Evolutionary conservation across 2,113 vertebrate genomes (phyloP).

Genomic region (Pseudonaja textilis): DNA sequence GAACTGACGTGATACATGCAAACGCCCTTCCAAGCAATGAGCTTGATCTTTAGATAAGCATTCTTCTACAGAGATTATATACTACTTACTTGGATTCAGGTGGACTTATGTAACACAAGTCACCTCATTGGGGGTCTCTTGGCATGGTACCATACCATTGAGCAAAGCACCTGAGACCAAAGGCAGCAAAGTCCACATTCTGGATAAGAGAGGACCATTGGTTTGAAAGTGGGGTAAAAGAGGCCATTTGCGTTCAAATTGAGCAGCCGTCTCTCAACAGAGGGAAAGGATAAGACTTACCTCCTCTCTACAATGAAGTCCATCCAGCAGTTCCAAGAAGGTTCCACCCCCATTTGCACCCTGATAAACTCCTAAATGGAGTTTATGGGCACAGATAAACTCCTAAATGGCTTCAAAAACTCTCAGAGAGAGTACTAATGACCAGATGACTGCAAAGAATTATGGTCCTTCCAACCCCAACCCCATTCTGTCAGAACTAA

Average conservation of each 20-base stretch:
- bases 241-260: background rate
- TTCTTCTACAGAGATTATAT: background rate
- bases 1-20: background rate
- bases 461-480: background rate
- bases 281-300: no score
- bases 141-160: background rate
- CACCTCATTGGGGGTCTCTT: background rate
- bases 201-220: background rate
- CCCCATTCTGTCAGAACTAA: background rate
- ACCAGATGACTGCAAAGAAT: background rate
- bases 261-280: background rate
- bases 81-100: background rate
- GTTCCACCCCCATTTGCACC: background rate
- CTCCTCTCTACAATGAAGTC: background rate
- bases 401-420: background rate
- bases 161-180: background rate
- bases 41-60: background rate
- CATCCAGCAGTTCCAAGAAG: background rate
- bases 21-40: background rate
- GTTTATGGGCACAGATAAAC: no score
- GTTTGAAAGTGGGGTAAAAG: background rate
- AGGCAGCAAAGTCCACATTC: background rate
- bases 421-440: background rate
- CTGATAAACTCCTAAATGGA: background rate
- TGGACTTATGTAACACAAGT: background rate